phyloP scores from a whole-genome alignment of 2,888 invertebrate genomes.

The Latheticus oryzae region DNA sequence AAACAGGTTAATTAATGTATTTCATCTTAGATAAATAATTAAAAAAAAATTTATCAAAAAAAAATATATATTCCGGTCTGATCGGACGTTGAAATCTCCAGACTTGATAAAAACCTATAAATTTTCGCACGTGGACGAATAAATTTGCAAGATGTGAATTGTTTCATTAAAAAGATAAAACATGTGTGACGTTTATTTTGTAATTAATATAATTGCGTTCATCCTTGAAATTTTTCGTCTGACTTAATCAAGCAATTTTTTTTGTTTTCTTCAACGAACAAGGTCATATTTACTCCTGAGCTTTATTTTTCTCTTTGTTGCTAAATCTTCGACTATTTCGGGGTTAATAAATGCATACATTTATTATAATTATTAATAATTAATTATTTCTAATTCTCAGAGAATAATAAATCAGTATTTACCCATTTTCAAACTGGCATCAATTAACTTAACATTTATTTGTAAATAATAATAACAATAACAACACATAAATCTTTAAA shows the following conservation, averaged over 20 bases:
- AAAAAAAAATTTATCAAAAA: neutral
- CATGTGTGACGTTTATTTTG: constrained; percentile 5
- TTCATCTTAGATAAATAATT: too few species aligned
- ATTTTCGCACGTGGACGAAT: constrained; percentile 19
- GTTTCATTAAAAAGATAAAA: too few species aligned
- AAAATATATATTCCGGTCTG: constrained; percentile 1
- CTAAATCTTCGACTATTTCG: constrained; percentile 46
- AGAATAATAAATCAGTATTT: constrained; percentile 50
- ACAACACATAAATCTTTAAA: constrained; percentile 41
- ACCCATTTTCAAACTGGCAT: constrained; percentile 47
- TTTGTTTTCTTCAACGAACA: too few species aligned
- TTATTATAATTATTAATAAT: too few species aligned
- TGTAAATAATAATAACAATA: too few species aligned
- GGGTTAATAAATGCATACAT: too few species aligned
- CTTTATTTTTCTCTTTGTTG: constrained; percentile 44
- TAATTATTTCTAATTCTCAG: constrained; percentile 49
- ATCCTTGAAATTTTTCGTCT: constrained; percentile 20
- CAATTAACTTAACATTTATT: too few species aligned
- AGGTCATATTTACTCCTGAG: too few species aligned
- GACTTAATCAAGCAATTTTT: constrained; percentile 22
- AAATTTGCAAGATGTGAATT: too few species aligned
- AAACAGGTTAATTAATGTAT: too few species aligned
- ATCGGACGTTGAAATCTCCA: constrained; percentile 10
- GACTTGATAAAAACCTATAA: constrained; percentile 2
- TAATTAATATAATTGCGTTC: constrained; percentile 23